These are phyloP conservation scores for Sminthurinus signatus DNA, from an alignment of 1,140 invertebrate genomes.

Conservation along the genomic window DNA sequence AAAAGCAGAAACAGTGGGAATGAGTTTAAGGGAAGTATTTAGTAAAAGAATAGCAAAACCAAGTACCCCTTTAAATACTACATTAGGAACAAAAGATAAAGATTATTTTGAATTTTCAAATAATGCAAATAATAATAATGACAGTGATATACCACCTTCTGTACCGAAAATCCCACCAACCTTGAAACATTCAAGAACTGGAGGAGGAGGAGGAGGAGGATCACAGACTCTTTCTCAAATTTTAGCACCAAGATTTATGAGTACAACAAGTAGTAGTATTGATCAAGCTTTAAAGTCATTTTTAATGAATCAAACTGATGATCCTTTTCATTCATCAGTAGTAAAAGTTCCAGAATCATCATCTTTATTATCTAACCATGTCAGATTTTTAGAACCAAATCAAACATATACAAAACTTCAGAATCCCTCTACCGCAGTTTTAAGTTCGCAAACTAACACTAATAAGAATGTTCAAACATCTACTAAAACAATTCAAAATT, in stretches of 20 bases:
- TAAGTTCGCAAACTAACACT: too few relatives aligned
- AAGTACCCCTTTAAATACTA: background rate
- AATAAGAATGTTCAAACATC: too few relatives aligned
- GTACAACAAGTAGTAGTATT: too few relatives aligned
- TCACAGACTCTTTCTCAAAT: background rate
- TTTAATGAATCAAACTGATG: background rate
- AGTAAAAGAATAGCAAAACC: background rate
- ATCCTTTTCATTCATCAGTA: background rate
- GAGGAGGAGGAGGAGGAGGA: too few relatives aligned
- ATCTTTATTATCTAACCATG: too few relatives aligned
- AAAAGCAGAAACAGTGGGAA: slow-evolving; percentile 19
- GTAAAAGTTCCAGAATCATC: too few relatives aligned
- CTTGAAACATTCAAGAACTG: background rate
- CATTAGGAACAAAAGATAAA: background rate
- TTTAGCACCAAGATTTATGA: slow-evolving; percentile 4
- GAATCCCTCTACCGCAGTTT: too few relatives aligned
- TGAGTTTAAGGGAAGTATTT: slow-evolving; percentile 10
- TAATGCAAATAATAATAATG: too few relatives aligned
- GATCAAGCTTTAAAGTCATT: slow-evolving; percentile 3
- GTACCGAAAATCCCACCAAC: background rate
- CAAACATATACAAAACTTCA: too few relatives aligned
- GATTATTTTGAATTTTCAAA: too few relatives aligned
- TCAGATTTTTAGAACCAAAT: too few relatives aligned
- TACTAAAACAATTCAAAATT: too few relatives aligned
- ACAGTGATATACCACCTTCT: background rate